A percentile compares a stretch with the other conserved stretches of the same genome.
These are phyloP conservation scores for Macrophya annulata DNA, from an alignment of 2,888 invertebrate species.

Conservation along the genomic window DNA sequence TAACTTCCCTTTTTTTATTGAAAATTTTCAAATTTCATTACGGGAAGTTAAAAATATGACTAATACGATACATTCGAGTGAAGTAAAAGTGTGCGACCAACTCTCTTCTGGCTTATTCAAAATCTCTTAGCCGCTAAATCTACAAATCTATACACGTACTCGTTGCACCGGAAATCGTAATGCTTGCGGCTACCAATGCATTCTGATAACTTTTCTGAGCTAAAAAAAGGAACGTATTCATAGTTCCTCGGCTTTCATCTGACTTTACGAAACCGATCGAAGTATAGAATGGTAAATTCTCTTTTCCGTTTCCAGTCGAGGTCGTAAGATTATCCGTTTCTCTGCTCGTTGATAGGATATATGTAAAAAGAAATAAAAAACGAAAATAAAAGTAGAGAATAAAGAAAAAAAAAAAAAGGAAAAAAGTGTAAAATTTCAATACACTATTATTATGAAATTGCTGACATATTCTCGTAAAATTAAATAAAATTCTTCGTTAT, in stretches of 20 bases:
- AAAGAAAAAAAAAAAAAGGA: not conserved
- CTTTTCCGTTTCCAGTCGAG: not conserved
- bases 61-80: no score
- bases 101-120: not conserved
- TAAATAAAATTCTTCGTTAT: not conserved
- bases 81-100: not conserved
- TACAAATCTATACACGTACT: not conserved
- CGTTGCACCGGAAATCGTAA: slow-evolving; percentile 11
- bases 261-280: not conserved
- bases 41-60: no score
- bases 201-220: not conserved
- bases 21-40: no score
- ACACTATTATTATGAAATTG: not conserved
- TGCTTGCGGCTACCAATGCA: not conserved
- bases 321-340: not conserved
- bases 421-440: not conserved
- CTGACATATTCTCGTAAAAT: not conserved
- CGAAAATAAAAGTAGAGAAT: not conserved
- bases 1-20: no score
- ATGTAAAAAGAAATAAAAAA: not conserved
- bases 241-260: not conserved
- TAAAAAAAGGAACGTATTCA: not conserved
- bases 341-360: not conserved
- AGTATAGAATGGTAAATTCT: not conserved
- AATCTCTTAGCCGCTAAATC: not conserved